Conservation (phyloP, 2,888 invertebrate species). For the Caenorhabditis sp. region DNA sequence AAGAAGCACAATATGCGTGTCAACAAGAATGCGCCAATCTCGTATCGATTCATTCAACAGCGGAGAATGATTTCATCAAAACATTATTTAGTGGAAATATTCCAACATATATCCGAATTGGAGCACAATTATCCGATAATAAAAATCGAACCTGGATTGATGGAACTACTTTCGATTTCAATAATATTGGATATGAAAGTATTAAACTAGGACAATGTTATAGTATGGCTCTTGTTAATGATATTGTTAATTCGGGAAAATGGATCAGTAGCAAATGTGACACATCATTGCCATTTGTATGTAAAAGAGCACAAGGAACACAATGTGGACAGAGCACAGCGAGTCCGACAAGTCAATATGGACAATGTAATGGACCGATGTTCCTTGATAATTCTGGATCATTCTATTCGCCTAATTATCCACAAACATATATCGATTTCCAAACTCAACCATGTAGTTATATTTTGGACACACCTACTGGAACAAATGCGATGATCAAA, state of each 20-base stretch:
- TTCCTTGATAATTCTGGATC: slow-evolving; percentile 33
- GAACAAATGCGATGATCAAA: slow-evolving; percentile 17
- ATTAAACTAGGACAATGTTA: slow-evolving; percentile 20
- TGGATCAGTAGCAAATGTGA: slow-evolving; percentile 41
- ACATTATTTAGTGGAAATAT: slow-evolving; percentile 17
- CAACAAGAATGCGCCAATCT: slow-evolving; percentile 30
- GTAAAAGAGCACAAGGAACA: slow-evolving; percentile 17
- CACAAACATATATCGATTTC: slow-evolving; percentile 25
- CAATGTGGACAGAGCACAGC: slow-evolving; percentile 18
- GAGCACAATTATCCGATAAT: slow-evolving; percentile 1
- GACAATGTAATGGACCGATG: slow-evolving; percentile 26
- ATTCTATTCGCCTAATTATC: slow-evolving; percentile 37
- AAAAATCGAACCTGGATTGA: slow-evolving; percentile 20
- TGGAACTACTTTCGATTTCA: slow-evolving; percentile 19
- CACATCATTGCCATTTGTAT: slow-evolving; percentile 27
- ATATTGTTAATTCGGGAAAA: slow-evolving; percentile 16
- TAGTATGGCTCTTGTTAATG: slow-evolving; percentile 20
- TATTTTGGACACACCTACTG: slow-evolving; percentile 28
- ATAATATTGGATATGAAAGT: slow-evolving; percentile 26
- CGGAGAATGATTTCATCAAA: slow-evolving; percentile 26
- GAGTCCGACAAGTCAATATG: slow-evolving; percentile 19
- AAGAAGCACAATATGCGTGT: slow-evolving; percentile 26
- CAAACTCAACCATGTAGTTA: slow-evolving; percentile 24
- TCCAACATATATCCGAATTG: slow-evolving; percentile 32
- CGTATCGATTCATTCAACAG: slow-evolving; percentile 32